phyloP scores from a whole-genome alignment of 1,140 invertebrate species.

The Drosophila nasuta region DNA sequence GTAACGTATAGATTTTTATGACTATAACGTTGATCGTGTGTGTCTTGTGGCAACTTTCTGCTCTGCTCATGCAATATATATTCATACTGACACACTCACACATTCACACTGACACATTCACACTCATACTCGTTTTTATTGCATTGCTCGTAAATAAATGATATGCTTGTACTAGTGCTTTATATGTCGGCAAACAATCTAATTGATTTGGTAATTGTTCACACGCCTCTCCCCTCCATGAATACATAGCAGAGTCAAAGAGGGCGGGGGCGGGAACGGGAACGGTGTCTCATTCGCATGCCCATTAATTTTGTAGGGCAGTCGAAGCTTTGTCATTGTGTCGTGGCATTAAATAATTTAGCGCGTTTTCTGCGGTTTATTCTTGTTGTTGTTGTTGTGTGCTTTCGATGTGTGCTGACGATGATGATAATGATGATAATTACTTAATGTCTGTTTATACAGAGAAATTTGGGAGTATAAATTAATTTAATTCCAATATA shows the following conservation, averaged over 20 bases:
- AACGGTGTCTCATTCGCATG: not conserved
- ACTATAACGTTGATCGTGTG: not conserved
- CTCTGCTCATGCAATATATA: not conserved
- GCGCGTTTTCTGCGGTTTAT: constrained; percentile 32
- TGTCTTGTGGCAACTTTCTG: not conserved
- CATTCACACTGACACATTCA: not conserved
- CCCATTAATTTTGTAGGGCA: constrained; percentile 36
- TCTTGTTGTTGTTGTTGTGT: constrained; percentile 1
- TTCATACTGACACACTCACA: not conserved
- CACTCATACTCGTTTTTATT: constrained; percentile 1
- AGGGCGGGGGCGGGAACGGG: not conserved
- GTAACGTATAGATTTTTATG: constrained; percentile 4
- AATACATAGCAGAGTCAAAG: no score
- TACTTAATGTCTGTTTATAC: no score
- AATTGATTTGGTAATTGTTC: constrained; percentile 52
- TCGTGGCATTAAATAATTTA: constrained; percentile 41
- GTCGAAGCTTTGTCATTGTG: constrained; percentile 31
- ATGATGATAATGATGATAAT: no score
- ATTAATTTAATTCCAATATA: no score
- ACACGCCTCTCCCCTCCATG: constrained; percentile 7
- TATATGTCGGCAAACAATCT: constrained; percentile 27
- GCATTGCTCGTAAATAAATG: constrained; percentile 17
- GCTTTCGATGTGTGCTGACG: no score
- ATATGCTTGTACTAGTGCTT: constrained; percentile 13
- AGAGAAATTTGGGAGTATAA: no score